These are phyloP conservation scores for Campoletis raptor DNA, from an alignment of 2,888 invertebrate species.

Conservation along the genomic window DNA sequence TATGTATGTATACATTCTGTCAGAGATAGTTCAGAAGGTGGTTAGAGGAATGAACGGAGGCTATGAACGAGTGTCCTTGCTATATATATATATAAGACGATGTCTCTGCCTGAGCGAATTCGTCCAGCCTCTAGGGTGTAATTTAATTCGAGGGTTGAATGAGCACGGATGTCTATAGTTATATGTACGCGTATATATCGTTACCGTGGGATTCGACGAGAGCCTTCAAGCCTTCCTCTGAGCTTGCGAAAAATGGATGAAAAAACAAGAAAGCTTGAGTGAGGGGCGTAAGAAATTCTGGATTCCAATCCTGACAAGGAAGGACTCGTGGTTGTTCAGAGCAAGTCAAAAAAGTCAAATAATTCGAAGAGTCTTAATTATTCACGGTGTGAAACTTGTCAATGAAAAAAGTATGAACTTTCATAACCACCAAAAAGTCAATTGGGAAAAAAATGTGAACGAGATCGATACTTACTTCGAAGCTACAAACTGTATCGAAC, in stretches of 20 bases:
- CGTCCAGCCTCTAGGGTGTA: slow-evolving; percentile 73
- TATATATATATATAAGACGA: slow-evolving; percentile 5
- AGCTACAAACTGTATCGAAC: no score
- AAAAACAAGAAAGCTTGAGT: slow-evolving; percentile 50
- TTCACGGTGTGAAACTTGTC: no score
- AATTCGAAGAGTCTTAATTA: no score
- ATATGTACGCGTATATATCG: slow-evolving; percentile 20
- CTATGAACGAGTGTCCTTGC: slow-evolving; percentile 48
- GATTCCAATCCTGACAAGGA: slow-evolving; percentile 25
- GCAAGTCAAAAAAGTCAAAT: slow-evolving; percentile 29
- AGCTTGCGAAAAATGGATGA: slow-evolving; percentile 38
- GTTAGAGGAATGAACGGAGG: slow-evolving; percentile 46
- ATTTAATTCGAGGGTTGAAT: slow-evolving; percentile 78
- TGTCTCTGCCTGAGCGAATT: slow-evolving; percentile 61
- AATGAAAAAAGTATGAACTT: no score
- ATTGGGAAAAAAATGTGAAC: no score
- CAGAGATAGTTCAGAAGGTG: slow-evolving; percentile 36
- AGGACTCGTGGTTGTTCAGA: slow-evolving; percentile 37
- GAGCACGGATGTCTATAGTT: slow-evolving; percentile 73
- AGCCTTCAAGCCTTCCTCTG: slow-evolving; percentile 22
- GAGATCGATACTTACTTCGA: no score
- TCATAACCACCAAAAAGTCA: no score
- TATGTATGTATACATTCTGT: slow-evolving; percentile 6
- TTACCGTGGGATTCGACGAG: slow-evolving; percentile 36
- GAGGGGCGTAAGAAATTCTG: slow-evolving; percentile 47